Base-by-base conservation (phyloP, 2,113 vertebrate genomes). In the Podocnemis expansa region DNA sequence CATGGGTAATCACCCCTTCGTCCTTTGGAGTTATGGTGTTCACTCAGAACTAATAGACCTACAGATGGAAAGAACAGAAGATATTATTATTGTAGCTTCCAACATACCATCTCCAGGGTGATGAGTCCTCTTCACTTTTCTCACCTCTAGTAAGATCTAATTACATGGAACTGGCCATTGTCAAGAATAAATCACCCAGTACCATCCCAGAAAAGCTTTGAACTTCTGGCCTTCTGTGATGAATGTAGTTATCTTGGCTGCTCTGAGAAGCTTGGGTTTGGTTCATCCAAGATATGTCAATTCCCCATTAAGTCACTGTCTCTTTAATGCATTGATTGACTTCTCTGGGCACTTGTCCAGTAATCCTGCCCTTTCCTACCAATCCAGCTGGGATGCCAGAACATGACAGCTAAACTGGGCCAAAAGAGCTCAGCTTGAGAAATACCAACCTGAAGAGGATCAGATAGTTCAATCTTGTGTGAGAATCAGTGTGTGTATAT, bases 381-480 rank as follows among this genome's bases (percentile, higher is more conserved):
- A 87, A 91, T 88, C n/a, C 95, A 95, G 90, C 78, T 94, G 92
- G 94, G 51, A 78, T 78, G 41, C 85, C 41, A 22, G 8, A 24
- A 76, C 83, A 87, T 79, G 55, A 63, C 14, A 76, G 27, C 78
- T 95, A 89, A 92, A 90, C 75, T 34, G 73, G 41, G 52, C 54
- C 90, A 45, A 14, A 95, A 84, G 85, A 84, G 29, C 78, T 94
- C 93, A 86, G 19, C 91, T 86, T 93, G 75, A 93, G 83, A 86
- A 82, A 88, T 47, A 87, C 0, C 12, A 22, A n/a, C 34, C 67
- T 38, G 38, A 22, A 1, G 9, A 22, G 1, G 78, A 82, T 96
- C 84, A 93, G 96, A 91, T 84, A 87, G 89, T 93, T 95, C 95
- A 41, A 25, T 73, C 70, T 73, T 82, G 31, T 82, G 78, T 52